Conservation (phyloP, 2,113 vertebrate genomes). For the Reinhardtius hippoglossoides region DNA sequence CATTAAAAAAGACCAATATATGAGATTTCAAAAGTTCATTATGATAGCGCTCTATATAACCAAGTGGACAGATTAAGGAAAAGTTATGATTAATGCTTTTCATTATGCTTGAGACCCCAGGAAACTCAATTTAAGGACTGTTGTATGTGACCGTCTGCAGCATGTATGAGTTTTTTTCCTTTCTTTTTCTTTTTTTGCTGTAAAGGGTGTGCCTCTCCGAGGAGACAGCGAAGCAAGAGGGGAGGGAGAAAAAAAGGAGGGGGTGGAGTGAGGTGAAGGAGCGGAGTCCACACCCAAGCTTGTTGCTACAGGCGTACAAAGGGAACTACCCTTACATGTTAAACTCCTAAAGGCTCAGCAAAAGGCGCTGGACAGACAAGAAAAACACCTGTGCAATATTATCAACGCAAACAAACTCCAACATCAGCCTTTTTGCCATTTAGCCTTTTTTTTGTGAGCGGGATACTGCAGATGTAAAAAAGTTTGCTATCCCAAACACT, state of each 20-base stretch:
- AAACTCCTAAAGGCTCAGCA: slow-evolving; percentile 12
- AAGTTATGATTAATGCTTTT: slow-evolving; percentile 15
- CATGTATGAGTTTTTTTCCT: slow-evolving; percentile 11
- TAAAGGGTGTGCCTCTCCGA: slow-evolving; percentile 76
- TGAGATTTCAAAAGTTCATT: neutral
- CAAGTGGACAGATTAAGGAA: neutral
- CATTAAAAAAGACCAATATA: neutral
- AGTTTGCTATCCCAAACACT: neutral
- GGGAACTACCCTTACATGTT: slow-evolving; percentile 56
- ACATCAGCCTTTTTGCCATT: neutral
- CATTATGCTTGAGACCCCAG: neutral
- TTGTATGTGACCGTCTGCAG: slow-evolving; percentile 13
- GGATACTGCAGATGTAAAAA: neutral
- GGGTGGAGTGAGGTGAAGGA: slow-evolving; percentile 61
- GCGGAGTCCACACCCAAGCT: slow-evolving; percentile 79
- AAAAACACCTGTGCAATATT: slow-evolving; percentile 6
- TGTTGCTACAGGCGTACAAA: slow-evolving; percentile 42
- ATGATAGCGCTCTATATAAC: neutral
- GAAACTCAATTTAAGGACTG: neutral
- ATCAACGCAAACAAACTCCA: neutral
- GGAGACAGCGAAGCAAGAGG: slow-evolving; percentile 67
- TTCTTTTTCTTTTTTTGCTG: slow-evolving; percentile 16
- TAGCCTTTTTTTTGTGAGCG: neutral
- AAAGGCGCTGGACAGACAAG: slow-evolving; percentile 18
- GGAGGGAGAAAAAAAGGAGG: slow-evolving; percentile 54